Evolutionary conservation across 2,888 invertebrate species (phyloP).

Genomic region (Stictocephala bisonia): DNA sequence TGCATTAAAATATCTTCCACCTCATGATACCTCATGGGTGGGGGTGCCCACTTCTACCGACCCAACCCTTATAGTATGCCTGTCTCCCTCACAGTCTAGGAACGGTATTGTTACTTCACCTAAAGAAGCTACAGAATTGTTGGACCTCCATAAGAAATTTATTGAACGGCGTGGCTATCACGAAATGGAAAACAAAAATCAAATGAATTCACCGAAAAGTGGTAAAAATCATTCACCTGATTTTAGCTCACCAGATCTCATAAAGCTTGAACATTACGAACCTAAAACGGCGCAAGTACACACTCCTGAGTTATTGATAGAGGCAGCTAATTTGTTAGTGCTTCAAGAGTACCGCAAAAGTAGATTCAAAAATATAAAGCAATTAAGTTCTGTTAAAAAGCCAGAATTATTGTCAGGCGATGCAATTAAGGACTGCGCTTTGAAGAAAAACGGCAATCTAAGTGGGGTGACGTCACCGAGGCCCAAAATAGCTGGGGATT

Average conservation of each 20-base stretch:
- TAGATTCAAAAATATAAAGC: conserved; percentile 42
- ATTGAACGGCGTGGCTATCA: conserved; percentile 65
- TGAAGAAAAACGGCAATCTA: conserved; percentile 9
- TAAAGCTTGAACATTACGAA: conserved; percentile 39
- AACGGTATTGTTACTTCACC: conserved; percentile 67
- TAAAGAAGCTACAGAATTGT: conserved; percentile 70
- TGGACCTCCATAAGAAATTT: conserved; percentile 78
- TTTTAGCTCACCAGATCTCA: conserved; percentile 46
- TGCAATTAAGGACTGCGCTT: conserved; percentile 30
- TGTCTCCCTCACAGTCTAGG: conserved; percentile 77
- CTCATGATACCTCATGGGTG: conserved; percentile 57
- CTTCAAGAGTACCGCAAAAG: conserved; percentile 56
- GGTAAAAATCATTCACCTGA: conserved; percentile 23
- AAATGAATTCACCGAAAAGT: conserved; percentile 29
- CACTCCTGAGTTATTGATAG: conserved; percentile 56
- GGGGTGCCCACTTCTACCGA: conserved; percentile 61
- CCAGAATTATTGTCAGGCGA: conserved; percentile 20
- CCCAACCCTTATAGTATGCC: conserved; percentile 45
- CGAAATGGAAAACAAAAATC: conserved; percentile 52
- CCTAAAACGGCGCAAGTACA: conserved; percentile 45
- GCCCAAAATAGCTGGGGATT: conserved; percentile 37
- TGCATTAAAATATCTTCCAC: conserved; percentile 34
- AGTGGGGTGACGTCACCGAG: conserved; percentile 42
- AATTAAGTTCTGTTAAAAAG: conserved; percentile 22
- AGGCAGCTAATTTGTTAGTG: conserved; percentile 56